Percentiles rank a stretch among this genome's conserved stretches.
phyloP scores from a whole-genome alignment of 2,113 vertebrate species.

The Regulus satrapa region DNA sequence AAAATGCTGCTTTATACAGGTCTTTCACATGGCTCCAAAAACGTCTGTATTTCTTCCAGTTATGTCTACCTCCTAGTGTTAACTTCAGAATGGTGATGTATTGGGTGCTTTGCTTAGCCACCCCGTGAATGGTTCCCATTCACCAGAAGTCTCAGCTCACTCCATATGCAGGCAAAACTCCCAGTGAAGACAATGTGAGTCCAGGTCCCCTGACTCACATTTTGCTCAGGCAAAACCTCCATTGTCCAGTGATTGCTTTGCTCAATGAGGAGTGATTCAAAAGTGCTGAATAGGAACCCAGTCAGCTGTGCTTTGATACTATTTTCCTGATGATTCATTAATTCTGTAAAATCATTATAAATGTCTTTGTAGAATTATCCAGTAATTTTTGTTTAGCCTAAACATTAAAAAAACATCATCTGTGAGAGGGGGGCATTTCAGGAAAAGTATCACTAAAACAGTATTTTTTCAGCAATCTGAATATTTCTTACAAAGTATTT shows the following conservation, averaged over 20 bases:
- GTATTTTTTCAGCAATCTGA: background rate
- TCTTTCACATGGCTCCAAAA: constrained; percentile 44
- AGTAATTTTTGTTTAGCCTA: background rate
- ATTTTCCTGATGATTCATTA: constrained; percentile 27
- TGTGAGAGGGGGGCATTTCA: background rate
- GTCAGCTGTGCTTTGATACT: constrained; percentile 29
- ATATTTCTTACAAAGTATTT: background rate
- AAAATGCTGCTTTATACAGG: constrained; percentile 26
- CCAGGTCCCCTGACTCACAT: constrained; percentile 51
- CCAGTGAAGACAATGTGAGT: constrained; percentile 16
- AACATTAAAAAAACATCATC: background rate
- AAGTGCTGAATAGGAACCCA: constrained; percentile 9
- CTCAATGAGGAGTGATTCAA: constrained; percentile 30
- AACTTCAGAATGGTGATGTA: constrained; percentile 44
- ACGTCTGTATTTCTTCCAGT: constrained; percentile 54
- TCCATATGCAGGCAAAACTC: constrained; percentile 41
- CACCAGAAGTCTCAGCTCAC: constrained; percentile 9
- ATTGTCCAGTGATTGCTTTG: constrained; percentile 9
- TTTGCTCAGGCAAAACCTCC: constrained; percentile 34
- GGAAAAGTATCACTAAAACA: background rate
- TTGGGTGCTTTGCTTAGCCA: background rate
- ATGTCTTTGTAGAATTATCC: background rate
- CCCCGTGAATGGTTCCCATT: constrained; percentile 11
- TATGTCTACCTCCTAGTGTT: constrained; percentile 52
- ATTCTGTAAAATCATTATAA: background rate